Evolutionary conservation across 2,797 vertebrate species (phyloP).

Genomic region (Lemur catta): DNA sequence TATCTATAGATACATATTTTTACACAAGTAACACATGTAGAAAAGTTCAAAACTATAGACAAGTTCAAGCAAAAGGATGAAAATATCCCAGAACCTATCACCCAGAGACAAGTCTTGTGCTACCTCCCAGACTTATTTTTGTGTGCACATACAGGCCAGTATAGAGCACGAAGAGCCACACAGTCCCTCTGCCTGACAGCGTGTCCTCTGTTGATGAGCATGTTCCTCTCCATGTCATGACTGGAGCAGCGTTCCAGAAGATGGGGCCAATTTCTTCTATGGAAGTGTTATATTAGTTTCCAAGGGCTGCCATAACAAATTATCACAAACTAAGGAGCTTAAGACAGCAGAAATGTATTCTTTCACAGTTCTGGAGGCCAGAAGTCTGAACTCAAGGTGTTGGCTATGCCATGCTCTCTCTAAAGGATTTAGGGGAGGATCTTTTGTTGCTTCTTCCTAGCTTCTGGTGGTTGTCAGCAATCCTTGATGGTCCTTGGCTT

Average conservation of each 20-base stretch:
- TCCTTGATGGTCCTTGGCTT: not conserved
- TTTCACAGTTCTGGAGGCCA: not conserved
- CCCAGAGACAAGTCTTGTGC: not conserved
- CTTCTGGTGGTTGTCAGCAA: not conserved
- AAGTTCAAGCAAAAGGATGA: constrained; percentile 20
- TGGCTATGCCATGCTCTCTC: not conserved
- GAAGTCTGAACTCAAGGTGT: constrained; percentile 9
- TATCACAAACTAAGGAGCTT: not conserved
- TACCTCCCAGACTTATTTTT: not conserved
- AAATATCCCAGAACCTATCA: not conserved
- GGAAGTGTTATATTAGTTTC: not conserved
- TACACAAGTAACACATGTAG: not conserved
- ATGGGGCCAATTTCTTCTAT: not conserved
- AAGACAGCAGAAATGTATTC: not conserved
- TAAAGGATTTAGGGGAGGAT: not conserved
- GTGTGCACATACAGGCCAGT: not conserved
- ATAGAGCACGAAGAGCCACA: not conserved
- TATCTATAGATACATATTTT: not conserved
- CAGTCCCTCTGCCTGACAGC: not conserved
- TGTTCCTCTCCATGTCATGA: not conserved
- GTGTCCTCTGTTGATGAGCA: not conserved
- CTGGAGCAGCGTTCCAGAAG: not conserved
- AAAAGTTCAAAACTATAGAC: not conserved
- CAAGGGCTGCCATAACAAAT: not conserved
- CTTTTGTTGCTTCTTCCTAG: not conserved